phyloP scores from a whole-genome alignment of 2,113 vertebrate genomes.

The Suncus etruscus region DNA sequence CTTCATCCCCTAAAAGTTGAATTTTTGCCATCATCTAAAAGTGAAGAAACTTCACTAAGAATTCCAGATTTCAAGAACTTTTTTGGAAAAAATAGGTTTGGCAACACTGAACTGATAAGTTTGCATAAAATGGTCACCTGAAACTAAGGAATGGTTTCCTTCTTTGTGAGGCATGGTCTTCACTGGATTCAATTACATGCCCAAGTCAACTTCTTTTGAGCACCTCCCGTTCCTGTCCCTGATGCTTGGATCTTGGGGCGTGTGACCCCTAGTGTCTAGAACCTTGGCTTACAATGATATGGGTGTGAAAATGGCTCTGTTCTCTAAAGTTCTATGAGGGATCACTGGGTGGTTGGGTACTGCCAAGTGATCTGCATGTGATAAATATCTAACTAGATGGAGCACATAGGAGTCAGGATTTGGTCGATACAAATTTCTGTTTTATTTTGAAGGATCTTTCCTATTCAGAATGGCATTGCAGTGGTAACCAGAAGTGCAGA shows the following conservation, averaged over 20 bases:
- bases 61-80: neutral
- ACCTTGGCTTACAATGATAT: neutral
- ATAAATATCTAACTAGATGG: neutral
- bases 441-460: neutral
- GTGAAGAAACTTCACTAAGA: neutral
- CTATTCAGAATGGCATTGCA: neutral
- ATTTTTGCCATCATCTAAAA: constrained; percentile 17
- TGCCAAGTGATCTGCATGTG: neutral
- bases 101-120: neutral
- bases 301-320: neutral
- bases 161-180: neutral
- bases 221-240: neutral
- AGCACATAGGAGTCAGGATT: neutral
- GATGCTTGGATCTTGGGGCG: rapidly evolving
- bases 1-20: neutral
- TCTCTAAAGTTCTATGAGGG: neutral
- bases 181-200: neutral
- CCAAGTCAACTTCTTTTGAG: neutral
- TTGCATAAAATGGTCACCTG: neutral
- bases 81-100: neutral
- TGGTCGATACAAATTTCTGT: rapidly evolving
- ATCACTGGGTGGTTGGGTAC: neutral
- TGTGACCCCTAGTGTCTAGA: neutral
- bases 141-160: neutral
- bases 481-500: neutral